Base-by-base conservation (phyloP, 2,797 vertebrate species). In the Micromesistius poutassou region DNA sequence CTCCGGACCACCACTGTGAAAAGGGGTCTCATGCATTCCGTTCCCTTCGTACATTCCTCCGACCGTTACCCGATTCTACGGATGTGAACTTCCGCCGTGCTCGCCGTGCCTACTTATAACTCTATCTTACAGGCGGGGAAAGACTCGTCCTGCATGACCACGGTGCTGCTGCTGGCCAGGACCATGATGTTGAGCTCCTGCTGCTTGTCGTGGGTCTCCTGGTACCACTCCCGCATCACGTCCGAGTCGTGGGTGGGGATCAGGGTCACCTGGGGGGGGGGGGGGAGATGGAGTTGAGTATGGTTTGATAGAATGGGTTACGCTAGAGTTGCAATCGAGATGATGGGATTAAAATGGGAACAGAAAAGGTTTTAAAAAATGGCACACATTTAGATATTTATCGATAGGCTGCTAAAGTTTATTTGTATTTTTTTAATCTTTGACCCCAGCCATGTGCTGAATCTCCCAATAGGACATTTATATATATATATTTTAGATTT, bases 51-150 rank as follows among this genome's bases (percentile, higher is more conserved):
- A 22, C 22, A 8, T n/a, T 25, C 6, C 22, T 7, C 55, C 6
- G 55, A 9, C 55, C 55, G 5, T 42, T 42, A 22, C 31, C 72
- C 50, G 16, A 82, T 73, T 3, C 68, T n/a, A n/a, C n/a, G n/a
- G n/a, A n/a, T n/a, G 55, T 55, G 50, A 55, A 55, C 50, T 5
- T 6, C n/a, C 5, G 50, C 5, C 22, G 4, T 55, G 50, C 50
- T n/a, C 4, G 50, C 22, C 5, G 50, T 55, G 62, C 62, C 12
- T 68, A 68, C 62, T 93, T 96, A 99, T 96, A 99, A 95, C 87
- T 99, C 98, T 76, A 99, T 99, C 92, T 99, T 99, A 93, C 98
- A 99, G 81, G 98, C 97, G 0, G 97, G 97, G 91, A 99, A 99
- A 83, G 97, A 98, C 87, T 99, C 98, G 36, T 99, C 98, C 94